Evolutionary conservation across 92 coral and sea anemone genomes (phyloP).

Genomic region (Porites lobata): DNA sequence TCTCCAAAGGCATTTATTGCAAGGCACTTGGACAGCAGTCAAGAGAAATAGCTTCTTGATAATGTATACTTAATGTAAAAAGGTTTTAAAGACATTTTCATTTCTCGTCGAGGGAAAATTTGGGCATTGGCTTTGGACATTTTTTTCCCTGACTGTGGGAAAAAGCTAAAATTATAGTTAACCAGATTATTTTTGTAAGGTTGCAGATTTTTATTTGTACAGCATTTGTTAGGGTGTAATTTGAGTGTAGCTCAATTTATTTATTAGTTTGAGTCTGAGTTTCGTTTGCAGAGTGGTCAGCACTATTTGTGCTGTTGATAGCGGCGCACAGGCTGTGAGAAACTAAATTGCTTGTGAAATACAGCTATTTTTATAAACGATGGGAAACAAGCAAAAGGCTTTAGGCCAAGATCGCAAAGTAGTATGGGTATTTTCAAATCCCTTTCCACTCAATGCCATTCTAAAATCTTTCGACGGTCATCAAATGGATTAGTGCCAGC

Average conservation of each 20-base stretch:
- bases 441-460: no score
- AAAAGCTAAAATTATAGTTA: not conserved
- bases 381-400: no score
- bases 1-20: not conserved
- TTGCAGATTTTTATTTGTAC: conserved; percentile 41
- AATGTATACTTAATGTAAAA: no score
- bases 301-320: not conserved
- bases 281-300: not conserved
- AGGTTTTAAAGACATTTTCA: conserved; percentile 1
- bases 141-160: not conserved
- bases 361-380: no score
- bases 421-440: no score
- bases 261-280: not conserved
- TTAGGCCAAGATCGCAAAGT: no score
- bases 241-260: conserved; percentile 15
- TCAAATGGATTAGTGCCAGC: no score
- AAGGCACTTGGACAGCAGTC: not conserved
- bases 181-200: conserved; percentile 36
- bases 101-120: not conserved
- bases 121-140: not conserved
- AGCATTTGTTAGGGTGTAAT: conserved; percentile 1
- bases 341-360: not conserved
- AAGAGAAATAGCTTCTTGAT: not conserved
- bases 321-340: conserved; percentile 3
- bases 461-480: no score